phyloP scores from a whole-genome alignment of 2,113 vertebrate species.

The Spea bombifrons region DNA sequence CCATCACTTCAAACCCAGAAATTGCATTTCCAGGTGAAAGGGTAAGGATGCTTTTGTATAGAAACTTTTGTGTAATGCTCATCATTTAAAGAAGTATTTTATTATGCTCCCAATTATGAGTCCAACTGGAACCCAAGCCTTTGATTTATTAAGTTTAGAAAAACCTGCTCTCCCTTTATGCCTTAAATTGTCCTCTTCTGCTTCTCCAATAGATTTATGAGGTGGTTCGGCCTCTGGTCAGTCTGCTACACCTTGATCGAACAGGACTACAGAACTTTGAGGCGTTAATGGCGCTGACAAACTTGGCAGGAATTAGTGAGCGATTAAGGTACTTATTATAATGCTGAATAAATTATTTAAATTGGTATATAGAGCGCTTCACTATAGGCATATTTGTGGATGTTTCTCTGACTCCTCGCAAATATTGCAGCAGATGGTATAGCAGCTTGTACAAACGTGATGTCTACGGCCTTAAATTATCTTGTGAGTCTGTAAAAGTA shows the following conservation, averaged over 20 bases:
- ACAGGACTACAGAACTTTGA: slow-evolving; percentile 93
- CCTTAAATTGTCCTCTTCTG: neutral
- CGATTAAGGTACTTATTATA: slow-evolving; percentile 73
- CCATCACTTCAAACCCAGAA: slow-evolving; percentile 92
- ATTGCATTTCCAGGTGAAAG: slow-evolving; percentile 94
- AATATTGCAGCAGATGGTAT: no score
- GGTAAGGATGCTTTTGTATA: slow-evolving; percentile 59
- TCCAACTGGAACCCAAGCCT: neutral
- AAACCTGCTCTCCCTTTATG: neutral
- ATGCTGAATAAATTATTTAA: neutral
- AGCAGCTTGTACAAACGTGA: no score
- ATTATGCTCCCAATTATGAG: no score
- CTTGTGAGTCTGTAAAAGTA: no score
- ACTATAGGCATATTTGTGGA: neutral
- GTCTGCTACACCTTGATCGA: slow-evolving; percentile 79
- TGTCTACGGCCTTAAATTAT: no score
- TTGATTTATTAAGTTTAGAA: neutral
- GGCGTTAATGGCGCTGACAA: slow-evolving; percentile 93
- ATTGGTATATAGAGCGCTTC: no score
- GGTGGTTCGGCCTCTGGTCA: slow-evolving; percentile 85
- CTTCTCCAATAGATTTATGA: slow-evolving; percentile 78
- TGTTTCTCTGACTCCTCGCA: no score
- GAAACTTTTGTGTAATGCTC: neutral
- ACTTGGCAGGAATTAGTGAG: slow-evolving; percentile 90
- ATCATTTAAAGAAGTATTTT: no score